Percentiles rank a stretch among this genome's conserved stretches.
These are phyloP conservation scores for Melanostoma mellinum DNA, from an alignment of 2,888 invertebrate genomes.

Conservation along the genomic window DNA sequence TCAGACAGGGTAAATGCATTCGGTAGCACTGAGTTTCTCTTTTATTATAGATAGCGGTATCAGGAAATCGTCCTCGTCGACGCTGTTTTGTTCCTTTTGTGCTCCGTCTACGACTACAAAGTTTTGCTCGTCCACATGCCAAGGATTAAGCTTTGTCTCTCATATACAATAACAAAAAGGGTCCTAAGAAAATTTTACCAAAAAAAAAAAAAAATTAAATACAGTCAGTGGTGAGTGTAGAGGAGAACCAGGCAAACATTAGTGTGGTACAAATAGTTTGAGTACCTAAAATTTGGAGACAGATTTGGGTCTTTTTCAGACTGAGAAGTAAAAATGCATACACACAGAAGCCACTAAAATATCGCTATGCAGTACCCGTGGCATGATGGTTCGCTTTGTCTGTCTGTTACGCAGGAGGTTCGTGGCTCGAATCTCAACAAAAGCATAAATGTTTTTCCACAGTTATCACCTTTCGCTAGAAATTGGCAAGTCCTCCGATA, in stretches of 20 bases:
- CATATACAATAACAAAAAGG: constrained; percentile 25
- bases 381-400: too few species aligned
- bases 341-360: too few species aligned
- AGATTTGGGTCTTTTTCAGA: too few species aligned
- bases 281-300: too few species aligned
- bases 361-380: too few species aligned
- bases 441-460: too few species aligned
- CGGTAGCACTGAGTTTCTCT: constrained; percentile 33
- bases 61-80: constrained; percentile 41
- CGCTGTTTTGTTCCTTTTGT: constrained; percentile 50
- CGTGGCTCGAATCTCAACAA: too few species aligned
- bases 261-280: too few species aligned
- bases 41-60: constrained; percentile 25
- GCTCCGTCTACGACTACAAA: constrained; percentile 49
- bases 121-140: constrained; percentile 28
- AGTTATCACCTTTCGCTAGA: too few species aligned
- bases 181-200: constrained; percentile 28
- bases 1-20: constrained; percentile 72
- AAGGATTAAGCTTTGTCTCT: constrained; percentile 61
- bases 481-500: too few species aligned
- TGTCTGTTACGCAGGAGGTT: too few species aligned
- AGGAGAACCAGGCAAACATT: background rate
- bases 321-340: too few species aligned
- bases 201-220: constrained; percentile 26
- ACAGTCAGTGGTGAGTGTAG: constrained; percentile 26